Conservation (phyloP, 2,888 invertebrate genomes). For the Sarcophaga variegata region DNA sequence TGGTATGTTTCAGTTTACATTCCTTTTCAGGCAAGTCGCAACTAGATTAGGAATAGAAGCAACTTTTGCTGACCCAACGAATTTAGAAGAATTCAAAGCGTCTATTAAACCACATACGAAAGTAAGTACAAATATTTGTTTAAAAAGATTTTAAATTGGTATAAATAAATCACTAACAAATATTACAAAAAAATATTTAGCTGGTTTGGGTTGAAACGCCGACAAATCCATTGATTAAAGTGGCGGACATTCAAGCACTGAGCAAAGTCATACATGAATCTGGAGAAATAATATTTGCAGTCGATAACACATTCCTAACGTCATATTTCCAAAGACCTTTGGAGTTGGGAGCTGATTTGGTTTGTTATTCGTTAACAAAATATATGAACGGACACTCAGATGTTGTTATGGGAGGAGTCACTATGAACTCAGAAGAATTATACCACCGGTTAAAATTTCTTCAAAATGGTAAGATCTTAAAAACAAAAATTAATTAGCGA, state of each 20-base stretch:
- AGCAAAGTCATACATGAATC: constrained; percentile 84
- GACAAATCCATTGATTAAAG: constrained; percentile 96
- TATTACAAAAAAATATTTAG: constrained; percentile 79
- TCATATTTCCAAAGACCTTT: constrained; percentile 95
- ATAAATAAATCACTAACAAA: no score
- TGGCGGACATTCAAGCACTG: constrained; percentile 92
- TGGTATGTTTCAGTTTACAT: not conserved
- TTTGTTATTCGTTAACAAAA: constrained; percentile 96
- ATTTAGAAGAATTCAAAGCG: constrained; percentile 85
- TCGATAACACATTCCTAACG: constrained; percentile 97
- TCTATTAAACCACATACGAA: constrained; percentile 92
- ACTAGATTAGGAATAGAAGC: constrained; percentile 88
- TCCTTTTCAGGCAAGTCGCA: constrained; percentile 84
- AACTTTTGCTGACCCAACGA: constrained; percentile 90
- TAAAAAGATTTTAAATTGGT: no score
- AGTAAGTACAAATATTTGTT: constrained; percentile 83
- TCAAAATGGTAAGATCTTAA: constrained; percentile 88
- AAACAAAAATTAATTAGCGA: not conserved
- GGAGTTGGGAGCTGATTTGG: constrained; percentile 94
- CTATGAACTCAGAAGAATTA: constrained; percentile 88
- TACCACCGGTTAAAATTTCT: constrained; percentile 89
- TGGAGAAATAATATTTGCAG: constrained; percentile 86
- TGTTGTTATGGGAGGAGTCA: constrained; percentile 96
- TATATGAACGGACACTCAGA: constrained; percentile 99
- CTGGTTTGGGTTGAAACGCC: constrained; percentile 97